phyloP scores from a whole-genome alignment of 2,113 vertebrate genomes.

The Falcunculus frontatus region DNA sequence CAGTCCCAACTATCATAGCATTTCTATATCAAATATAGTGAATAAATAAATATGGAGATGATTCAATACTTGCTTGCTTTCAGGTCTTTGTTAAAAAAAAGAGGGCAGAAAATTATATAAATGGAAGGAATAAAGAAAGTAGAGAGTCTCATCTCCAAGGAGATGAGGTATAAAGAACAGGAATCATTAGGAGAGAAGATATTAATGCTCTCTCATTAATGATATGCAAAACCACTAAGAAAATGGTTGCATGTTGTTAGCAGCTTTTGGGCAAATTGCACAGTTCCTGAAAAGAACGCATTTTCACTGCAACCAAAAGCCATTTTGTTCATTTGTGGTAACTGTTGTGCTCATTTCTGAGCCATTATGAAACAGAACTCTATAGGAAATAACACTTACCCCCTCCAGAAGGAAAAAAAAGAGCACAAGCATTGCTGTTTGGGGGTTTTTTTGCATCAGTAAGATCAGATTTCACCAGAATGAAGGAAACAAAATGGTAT shows the following conservation, averaged over 20 bases:
- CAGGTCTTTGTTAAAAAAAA: not conserved
- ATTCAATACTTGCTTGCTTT: not conserved
- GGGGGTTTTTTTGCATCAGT: not conserved
- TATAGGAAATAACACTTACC: not conserved
- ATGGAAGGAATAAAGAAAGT: not conserved
- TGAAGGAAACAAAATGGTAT: not conserved
- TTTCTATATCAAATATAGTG: not conserved
- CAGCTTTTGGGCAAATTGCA: not conserved
- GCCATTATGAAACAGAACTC: not conserved
- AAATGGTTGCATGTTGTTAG: not conserved
- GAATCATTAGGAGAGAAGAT: not conserved
- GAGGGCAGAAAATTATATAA: not conserved
- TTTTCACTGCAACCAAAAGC: not conserved
- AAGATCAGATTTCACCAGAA: not conserved
- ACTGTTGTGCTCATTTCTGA: not conserved
- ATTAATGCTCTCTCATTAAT: not conserved
- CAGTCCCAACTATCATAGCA: not conserved
- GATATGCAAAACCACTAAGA: not conserved
- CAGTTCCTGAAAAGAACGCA: not conserved
- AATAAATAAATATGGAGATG: not conserved
- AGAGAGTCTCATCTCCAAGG: not conserved
- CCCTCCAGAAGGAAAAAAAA: not conserved
- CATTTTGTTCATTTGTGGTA: not conserved
- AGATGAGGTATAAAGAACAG: not conserved
- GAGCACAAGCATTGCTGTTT: not conserved